Evolutionary conservation across 2,113 vertebrate genomes (phyloP).

Genomic region (Carassius auratus): DNA sequence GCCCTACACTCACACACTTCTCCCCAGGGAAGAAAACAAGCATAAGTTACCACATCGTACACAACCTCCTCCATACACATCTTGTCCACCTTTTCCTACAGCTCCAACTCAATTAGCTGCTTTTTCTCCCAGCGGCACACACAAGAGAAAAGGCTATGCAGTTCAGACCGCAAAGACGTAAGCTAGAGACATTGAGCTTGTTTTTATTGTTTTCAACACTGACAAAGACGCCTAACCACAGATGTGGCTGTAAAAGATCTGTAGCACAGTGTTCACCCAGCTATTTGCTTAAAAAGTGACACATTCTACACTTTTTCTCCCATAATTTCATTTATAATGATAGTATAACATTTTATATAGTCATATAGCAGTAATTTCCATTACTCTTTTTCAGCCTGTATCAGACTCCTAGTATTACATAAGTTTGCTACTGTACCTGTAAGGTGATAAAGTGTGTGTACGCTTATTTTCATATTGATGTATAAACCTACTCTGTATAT

Average conservation of each 20-base stretch:
- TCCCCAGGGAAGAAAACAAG: slow-evolving; percentile 30
- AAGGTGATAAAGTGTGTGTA: too few species aligned
- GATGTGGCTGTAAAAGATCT: background rate
- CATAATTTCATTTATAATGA: background rate
- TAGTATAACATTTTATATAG: background rate
- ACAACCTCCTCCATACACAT: background rate
- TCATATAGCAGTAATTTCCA: background rate
- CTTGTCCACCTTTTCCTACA: slow-evolving; percentile 32
- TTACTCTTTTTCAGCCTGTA: too few species aligned
- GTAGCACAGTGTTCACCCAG: background rate
- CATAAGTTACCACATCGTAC: slow-evolving; percentile 31
- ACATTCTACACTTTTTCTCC: background rate
- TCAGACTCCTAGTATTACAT: background rate
- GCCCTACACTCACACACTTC: slow-evolving; percentile 11
- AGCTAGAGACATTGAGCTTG: background rate
- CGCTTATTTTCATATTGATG: too few species aligned
- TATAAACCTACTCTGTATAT: too few species aligned
- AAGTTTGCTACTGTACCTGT: too few species aligned
- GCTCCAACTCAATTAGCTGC: slow-evolving; percentile 32
- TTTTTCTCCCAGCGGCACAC: slow-evolving; percentile 13
- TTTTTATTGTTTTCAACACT: background rate
- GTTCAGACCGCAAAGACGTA: slow-evolving; percentile 2
- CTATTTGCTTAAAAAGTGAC: background rate
- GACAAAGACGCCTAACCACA: background rate
- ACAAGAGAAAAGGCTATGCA: background rate